Evolutionary conservation across 23 tunicate species (phyloP), one percentile per base, ranked within the genome.

Genomic region (Oikopleura dioica): DNA sequence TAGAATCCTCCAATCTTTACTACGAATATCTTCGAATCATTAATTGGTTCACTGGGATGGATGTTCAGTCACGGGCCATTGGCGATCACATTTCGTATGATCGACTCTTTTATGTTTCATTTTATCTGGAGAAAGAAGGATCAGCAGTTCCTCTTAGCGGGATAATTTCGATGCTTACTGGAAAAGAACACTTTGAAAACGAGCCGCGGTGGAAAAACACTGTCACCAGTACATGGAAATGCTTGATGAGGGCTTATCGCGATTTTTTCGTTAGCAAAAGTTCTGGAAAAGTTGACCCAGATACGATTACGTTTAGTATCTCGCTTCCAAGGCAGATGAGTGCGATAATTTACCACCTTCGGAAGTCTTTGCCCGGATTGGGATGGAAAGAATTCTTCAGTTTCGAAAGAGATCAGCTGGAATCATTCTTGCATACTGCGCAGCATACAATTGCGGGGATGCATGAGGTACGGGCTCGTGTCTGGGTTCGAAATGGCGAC

Each of bases 1-100:
- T 94, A 9, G 29, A 58, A 21, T 38, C 83, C 38, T 36, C 36
- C 37, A 79, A 81, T 36, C 30, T 83, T 32, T 28, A 86, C 35
- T 78, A 28, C 4, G 5, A 63, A 28, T 63, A 63, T 28, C 26
- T 63, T 2, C 16, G 33, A 21, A 63, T 63, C 26, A 16, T 63
- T 16, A 63, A 23, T 12, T 63, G 72, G 72, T 63, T 63, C 72
- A 63, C 72, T 28, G 72, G 72, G 33, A 63, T 63, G 72, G 72
- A 63, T 63, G 32, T 16, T 23, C 72, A 63, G 26, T 2, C 33
- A 63, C 29, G 72, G 21, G 55, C 55, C 16, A 9, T 44, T 44
- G 21, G 55, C 16, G 55, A 44, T 9, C 55, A 44, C 21, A 16
- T 44, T 44, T 23, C 16, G 33, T 63, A 63, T 63, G 72, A 63